Evolutionary conservation across 2,113 vertebrate species (phyloP).

Genomic region (Ursus arctos): DNA sequence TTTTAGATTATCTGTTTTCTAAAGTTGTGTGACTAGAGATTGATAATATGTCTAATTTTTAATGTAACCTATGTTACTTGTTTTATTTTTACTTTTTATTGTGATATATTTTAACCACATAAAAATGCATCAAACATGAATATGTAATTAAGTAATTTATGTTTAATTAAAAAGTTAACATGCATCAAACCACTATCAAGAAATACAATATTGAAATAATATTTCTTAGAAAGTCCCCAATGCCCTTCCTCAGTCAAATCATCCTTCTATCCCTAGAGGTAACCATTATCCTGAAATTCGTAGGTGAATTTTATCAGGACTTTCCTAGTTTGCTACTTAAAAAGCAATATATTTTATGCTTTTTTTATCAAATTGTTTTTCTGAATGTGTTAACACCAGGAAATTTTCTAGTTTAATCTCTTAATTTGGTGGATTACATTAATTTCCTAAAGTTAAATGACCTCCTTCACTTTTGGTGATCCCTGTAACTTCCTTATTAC

Average conservation of each 20-base stretch:
- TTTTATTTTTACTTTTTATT: background rate
- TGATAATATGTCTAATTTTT: conserved; percentile 9
- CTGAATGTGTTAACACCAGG: background rate
- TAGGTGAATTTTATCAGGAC: background rate
- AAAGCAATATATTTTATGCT: background rate
- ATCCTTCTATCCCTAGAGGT: background rate
- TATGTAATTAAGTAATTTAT: background rate
- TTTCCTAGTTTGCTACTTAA: background rate
- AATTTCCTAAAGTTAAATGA: background rate
- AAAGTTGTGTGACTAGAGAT: background rate
- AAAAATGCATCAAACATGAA: background rate
- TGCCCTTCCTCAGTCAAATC: background rate
- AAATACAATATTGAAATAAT: background rate
- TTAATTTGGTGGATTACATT: background rate
- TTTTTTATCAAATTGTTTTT: background rate
- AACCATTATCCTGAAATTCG: background rate
- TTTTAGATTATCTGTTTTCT: background rate
- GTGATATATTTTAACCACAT: background rate
- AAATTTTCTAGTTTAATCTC: background rate
- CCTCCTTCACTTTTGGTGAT: background rate
- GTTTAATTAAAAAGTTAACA: background rate
- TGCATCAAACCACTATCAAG: background rate
- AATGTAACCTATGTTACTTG: background rate
- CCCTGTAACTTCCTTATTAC: background rate
- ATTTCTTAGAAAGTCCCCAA: background rate